Conservation (phyloP, 2,888 invertebrate genomes). For the Lymantria dispar region DNA sequence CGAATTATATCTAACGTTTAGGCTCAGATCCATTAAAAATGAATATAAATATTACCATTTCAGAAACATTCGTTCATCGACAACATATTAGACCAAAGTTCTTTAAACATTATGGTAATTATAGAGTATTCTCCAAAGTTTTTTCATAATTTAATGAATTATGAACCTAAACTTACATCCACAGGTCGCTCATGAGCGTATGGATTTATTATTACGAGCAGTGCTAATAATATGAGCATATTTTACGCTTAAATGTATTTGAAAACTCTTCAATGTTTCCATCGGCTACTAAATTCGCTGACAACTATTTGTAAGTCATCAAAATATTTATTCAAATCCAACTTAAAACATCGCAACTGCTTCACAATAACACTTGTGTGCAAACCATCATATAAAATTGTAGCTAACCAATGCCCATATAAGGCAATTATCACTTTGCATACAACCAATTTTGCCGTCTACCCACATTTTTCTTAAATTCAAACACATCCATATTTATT, state of each 20-base stretch:
- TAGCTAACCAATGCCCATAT: slow-evolving; percentile 18
- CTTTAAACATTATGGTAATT: neutral
- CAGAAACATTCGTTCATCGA: neutral
- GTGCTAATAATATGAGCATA: slow-evolving; percentile 26
- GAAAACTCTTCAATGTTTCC: slow-evolving; percentile 39
- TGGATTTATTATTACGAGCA: slow-evolving; percentile 22
- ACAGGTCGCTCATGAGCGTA: slow-evolving; percentile 30
- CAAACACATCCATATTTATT: slow-evolving; percentile 21
- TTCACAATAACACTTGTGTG: slow-evolving; percentile 10
- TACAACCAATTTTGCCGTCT: slow-evolving; percentile 22
- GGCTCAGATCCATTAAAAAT: slow-evolving; percentile 13
- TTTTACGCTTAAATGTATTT: slow-evolving; percentile 28
- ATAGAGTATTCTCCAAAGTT: neutral
- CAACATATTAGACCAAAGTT: neutral
- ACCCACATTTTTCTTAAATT: slow-evolving; percentile 30
- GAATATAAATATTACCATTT: neutral
- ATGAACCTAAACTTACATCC: slow-evolving; percentile 14
- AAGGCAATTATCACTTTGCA: slow-evolving; percentile 32
- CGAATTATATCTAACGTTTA: slow-evolving; percentile 25
- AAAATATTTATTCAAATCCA: slow-evolving; percentile 20
- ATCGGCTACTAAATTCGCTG: slow-evolving; percentile 29
- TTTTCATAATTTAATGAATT: slow-evolving; percentile 11
- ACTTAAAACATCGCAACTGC: slow-evolving; percentile 22
- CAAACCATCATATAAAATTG: slow-evolving; percentile 24
- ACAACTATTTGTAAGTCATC: slow-evolving; percentile 35